These are phyloP conservation scores for Drosophila pruinosa DNA, from an alignment of 1,140 invertebrate species.

Conservation along the genomic window DNA sequence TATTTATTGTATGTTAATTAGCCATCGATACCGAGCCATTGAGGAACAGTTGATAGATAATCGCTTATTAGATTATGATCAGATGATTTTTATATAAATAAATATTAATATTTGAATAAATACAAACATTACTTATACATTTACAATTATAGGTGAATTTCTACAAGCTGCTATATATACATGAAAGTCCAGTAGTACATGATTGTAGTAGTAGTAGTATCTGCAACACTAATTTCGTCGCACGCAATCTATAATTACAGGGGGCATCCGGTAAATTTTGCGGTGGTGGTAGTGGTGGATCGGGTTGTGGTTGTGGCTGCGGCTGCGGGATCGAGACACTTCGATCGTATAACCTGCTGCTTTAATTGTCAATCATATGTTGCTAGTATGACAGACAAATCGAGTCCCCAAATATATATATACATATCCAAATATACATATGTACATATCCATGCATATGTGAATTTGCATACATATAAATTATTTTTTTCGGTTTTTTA, in stretches of 20 bases:
- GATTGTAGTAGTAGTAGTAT: slow-evolving; percentile 13
- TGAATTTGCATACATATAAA: not conserved
- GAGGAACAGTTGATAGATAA: too few relatives aligned
- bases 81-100: too few relatives aligned
- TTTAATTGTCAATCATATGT: slow-evolving; percentile 65
- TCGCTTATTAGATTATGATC: too few relatives aligned
- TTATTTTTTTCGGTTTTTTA: not conserved
- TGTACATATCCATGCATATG: not conserved
- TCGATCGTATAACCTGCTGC: slow-evolving; percentile 32
- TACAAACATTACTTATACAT: not conserved
- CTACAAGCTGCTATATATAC: not conserved
- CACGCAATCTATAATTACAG: slow-evolving; percentile 34
- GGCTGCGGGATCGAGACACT: slow-evolving; percentile 21
- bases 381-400: slow-evolving; percentile 38
- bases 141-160: too few relatives aligned
- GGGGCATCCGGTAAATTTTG: slow-evolving; percentile 40
- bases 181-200: not conserved
- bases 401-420: not conserved
- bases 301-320: not conserved
- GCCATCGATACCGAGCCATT: too few relatives aligned
- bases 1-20: too few relatives aligned
- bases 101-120: not conserved
- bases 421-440: not conserved
- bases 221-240: not conserved
- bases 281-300: not conserved